Percentiles rank a stretch among this genome's conserved stretches.
These are phyloP conservation scores for Calcarius lapponicus DNA, from an alignment of 2,797 vertebrate genomes.

Conservation along the genomic window DNA sequence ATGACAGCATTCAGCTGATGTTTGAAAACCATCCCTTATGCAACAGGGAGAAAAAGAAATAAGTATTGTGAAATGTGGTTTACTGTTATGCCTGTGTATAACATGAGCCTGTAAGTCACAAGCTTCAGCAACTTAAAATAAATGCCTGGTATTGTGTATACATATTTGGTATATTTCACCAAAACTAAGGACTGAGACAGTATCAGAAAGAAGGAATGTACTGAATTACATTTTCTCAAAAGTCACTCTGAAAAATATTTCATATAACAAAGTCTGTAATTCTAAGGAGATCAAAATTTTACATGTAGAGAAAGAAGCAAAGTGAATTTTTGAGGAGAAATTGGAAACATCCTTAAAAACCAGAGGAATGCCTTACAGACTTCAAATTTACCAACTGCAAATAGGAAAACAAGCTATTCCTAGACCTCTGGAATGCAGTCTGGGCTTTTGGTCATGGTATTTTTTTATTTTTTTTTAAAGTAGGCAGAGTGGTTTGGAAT, in stretches of 20 bases:
- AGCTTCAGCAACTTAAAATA: neutral
- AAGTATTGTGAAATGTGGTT: neutral
- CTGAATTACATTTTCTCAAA: neutral
- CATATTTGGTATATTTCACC: neutral
- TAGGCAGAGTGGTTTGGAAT: conserved; percentile 59
- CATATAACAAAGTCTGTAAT: neutral
- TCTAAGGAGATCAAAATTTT: neutral
- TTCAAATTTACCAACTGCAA: conserved; percentile 62
- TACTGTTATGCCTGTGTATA: neutral
- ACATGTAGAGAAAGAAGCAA: neutral
- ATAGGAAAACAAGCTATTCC: conserved; percentile 71
- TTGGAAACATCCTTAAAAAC: conserved; percentile 46
- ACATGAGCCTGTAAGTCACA: neutral
- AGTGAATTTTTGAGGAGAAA: conserved; percentile 64
- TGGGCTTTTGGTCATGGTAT: conserved; percentile 56
- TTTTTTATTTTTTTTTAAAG: neutral
- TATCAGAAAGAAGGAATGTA: neutral
- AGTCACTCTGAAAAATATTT: neutral
- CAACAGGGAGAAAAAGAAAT: neutral
- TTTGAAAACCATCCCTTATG: neutral
- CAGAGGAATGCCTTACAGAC: conserved; percentile 59
- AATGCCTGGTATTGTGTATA: neutral
- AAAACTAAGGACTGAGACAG: neutral
- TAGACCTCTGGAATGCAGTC: conserved; percentile 72
- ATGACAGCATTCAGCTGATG: neutral